Base-by-base conservation (phyloP, 2,888 invertebrate species). In the Tachina fera region DNA sequence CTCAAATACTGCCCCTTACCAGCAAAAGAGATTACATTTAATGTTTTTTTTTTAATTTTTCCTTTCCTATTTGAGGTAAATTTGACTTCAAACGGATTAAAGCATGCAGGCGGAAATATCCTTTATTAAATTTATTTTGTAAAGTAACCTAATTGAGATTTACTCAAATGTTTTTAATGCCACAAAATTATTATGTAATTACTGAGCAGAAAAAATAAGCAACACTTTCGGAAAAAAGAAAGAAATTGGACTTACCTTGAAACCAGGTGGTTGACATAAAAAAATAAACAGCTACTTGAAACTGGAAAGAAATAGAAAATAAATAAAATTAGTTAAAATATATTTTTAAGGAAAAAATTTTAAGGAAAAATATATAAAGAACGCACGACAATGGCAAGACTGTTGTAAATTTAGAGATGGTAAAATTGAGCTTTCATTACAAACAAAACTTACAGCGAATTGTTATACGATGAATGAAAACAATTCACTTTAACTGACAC, bases 91-190 rank as follows among this genome's bases (percentile, higher is more conserved):
- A 53, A 19, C 19, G 19, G 9, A 41, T 60, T 47, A 60, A 60
- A 58, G 31, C 47, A 47, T 16, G 9, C 71, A 31, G 31, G 58
- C 47, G 22, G 45, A 39, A n/a, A 14, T 11, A 47, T 16, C 16
- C n/a, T n/a, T 13, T 31, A 31, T 49, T 72, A 39, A 9, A 16
- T 16, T 58, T 72, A 43, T 72, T 39, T 16, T 72, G 3, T 60
- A 13, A 13, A 45, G 14, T 16, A 72, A n/a, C 22, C 13, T 60
- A 31, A 72, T 47, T 22, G 11, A 39, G 60, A 60, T 60, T 45
- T 47, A 16, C 45, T 72, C 41, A 60, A 72, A 39, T 60, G 39
- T 13, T 60, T 60, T 39, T 39, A 60, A 39, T 10, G 3, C 5
- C 9, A 72, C 9, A 16, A 71, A 22, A n/a, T 22, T 11, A 56